These are phyloP conservation scores for Ctenopoma kingsleyae DNA, from an alignment of 2,797 vertebrate genomes.

Conservation along the genomic window DNA sequence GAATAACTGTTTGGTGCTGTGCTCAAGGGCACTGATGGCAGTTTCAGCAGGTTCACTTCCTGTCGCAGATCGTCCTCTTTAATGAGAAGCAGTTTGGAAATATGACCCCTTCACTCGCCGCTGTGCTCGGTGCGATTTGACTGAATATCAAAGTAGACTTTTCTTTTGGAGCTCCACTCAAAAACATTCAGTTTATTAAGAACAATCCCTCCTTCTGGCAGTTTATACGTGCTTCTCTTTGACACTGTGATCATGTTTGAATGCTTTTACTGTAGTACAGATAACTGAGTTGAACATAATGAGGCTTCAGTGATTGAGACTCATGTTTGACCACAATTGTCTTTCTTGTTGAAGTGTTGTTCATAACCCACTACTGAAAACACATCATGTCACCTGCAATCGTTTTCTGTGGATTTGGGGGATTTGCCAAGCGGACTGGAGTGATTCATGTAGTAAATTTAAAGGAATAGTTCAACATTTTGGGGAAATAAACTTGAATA, in stretches of 20 bases:
- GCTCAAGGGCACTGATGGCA: slow-evolving; percentile 32
- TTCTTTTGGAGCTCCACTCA: no score
- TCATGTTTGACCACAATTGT: background rate
- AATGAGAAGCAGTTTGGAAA: background rate
- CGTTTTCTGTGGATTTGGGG: background rate
- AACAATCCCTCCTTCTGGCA: no score
- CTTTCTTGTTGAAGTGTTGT: background rate
- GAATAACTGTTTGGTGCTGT: slow-evolving; percentile 2
- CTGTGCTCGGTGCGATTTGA: no score
- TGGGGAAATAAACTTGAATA: background rate
- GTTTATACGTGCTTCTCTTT: no score
- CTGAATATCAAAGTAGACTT: no score
- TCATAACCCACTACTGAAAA: background rate
- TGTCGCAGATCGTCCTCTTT: background rate
- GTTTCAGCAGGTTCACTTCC: background rate
- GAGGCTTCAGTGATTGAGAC: slow-evolving; percentile 4
- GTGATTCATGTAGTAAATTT: background rate
- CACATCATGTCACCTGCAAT: background rate
- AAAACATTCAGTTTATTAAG: no score
- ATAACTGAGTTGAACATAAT: slow-evolving; percentile 15
- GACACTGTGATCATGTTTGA: no score
- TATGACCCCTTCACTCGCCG: no score
- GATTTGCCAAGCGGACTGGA: background rate
- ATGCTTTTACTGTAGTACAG: background rate
- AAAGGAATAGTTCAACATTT: background rate